phyloP scores from a whole-genome alignment of 2,113 vertebrate species.

The Cyprinus carpio region DNA sequence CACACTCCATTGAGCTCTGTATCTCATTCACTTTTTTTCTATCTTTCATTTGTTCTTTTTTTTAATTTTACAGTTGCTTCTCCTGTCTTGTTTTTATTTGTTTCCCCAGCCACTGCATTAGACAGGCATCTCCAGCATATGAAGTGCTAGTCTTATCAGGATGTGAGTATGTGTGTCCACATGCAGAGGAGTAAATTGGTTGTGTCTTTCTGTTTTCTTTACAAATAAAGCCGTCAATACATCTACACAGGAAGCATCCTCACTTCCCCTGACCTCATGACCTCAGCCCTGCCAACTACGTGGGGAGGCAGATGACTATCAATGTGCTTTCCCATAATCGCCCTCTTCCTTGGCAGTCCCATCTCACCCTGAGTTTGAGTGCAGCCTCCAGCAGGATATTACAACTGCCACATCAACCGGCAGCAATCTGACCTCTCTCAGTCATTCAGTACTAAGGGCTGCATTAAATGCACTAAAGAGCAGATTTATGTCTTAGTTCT shows the following conservation, averaged over 20 bases:
- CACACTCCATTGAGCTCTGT: conserved; percentile 23
- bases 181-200: conserved; percentile 1
- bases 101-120: conserved; percentile 3
- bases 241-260: conserved; percentile 16
- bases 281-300: conserved; percentile 13
- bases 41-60: background rate
- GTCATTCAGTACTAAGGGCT: background rate
- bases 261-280: conserved; percentile 7
- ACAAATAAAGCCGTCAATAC: conserved; percentile 52
- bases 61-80: background rate
- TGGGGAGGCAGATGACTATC: conserved; percentile 52
- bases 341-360: conserved; percentile 8
- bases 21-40: background rate
- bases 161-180: conserved; percentile 9
- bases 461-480: background rate
- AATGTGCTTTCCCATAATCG: conserved; percentile 28
- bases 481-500: background rate
- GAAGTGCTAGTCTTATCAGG: conserved; percentile 28
- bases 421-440: conserved; percentile 17
- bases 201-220: conserved; percentile 35
- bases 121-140: conserved; percentile 19
- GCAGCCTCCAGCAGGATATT: conserved; percentile 40
- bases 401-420: conserved; percentile 46
- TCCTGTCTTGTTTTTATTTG: conserved; percentile 34
- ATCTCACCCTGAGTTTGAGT: conserved; percentile 26